A percentile compares a stretch with the other conserved stretches of the same genome.
phyloP scores from a whole-genome alignment of 2,888 invertebrate species.

The Iphiclides podalirius region DNA sequence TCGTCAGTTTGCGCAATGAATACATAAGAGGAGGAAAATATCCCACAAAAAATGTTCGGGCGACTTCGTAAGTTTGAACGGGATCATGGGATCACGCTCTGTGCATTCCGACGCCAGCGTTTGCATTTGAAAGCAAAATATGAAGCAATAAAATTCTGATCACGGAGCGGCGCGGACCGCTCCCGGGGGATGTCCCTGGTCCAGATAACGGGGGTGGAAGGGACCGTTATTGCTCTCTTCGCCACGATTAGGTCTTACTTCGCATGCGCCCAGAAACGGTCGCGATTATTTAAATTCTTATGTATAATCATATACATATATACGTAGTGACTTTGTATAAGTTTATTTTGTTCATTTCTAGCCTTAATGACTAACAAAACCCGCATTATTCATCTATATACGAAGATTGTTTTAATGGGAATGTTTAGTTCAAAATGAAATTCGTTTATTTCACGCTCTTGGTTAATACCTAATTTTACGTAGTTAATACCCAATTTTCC shows the following conservation, averaged over 20 bases:
- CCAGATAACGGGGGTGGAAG: background rate
- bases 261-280: background rate
- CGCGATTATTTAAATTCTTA: background rate
- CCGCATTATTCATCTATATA: no score
- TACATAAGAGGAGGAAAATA: background rate
- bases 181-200: conserved; percentile 5
- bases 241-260: background rate
- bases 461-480: no score
- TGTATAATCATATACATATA: no score
- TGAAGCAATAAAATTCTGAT: conserved; percentile 43
- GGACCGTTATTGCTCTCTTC: background rate
- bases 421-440: no score
- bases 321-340: no score
- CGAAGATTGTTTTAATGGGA: no score
- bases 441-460: no score
- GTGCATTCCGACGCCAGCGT: conserved; percentile 3
- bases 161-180: conserved; percentile 35
- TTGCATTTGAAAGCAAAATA: conserved; percentile 28
- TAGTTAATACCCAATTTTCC: no score
- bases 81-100: conserved; percentile 17
- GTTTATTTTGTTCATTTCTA: no score
- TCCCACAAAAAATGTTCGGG: no score
- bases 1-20: background rate
- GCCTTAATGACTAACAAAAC: no score
- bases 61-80: no score